Evolutionary conservation across 2,888 invertebrate species (phyloP).

Genomic region (Lycia hirtaria): DNA sequence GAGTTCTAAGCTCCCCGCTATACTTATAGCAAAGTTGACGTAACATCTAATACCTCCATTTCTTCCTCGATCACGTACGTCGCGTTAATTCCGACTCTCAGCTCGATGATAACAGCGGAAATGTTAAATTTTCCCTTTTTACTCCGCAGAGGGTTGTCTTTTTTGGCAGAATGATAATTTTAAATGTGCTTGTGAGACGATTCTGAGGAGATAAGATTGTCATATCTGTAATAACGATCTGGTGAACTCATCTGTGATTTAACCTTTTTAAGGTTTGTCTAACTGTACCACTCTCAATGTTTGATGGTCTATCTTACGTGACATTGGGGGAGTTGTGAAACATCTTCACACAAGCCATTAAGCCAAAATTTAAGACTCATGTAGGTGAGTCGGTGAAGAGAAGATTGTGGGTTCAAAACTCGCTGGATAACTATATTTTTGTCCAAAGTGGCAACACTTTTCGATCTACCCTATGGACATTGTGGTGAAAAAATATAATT

Average conservation of each 20-base stretch:
- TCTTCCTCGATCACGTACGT: conserved; percentile 52
- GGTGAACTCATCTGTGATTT: background rate
- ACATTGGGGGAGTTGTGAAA: no score
- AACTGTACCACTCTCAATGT: background rate
- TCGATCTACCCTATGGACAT: no score
- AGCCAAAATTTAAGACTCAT: no score
- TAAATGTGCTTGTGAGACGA: conserved; percentile 17
- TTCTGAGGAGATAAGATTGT: conserved; percentile 3
- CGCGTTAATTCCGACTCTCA: conserved; percentile 61
- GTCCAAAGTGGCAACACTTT: no score
- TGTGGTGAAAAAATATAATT: no score
- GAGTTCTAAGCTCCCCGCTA: conserved; percentile 4
- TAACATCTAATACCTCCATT: conserved; percentile 40
- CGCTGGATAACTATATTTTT: no score
- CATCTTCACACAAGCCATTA: no score
- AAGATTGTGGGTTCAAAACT: no score
- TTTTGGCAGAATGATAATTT: conserved; percentile 20
- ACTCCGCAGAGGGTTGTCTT: conserved; percentile 19
- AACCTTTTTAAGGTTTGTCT: background rate
- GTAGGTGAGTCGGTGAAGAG: no score
- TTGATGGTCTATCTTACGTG: no score
- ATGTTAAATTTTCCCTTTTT: conserved; percentile 55
- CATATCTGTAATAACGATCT: background rate
- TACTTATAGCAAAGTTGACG: conserved; percentile 26
- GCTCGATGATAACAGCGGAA: conserved; percentile 60